Evolutionary conservation across 1,140 invertebrate genomes (phyloP), one percentile per base, ranked within the genome.

Genomic region (Charaxes varanes): DNA sequence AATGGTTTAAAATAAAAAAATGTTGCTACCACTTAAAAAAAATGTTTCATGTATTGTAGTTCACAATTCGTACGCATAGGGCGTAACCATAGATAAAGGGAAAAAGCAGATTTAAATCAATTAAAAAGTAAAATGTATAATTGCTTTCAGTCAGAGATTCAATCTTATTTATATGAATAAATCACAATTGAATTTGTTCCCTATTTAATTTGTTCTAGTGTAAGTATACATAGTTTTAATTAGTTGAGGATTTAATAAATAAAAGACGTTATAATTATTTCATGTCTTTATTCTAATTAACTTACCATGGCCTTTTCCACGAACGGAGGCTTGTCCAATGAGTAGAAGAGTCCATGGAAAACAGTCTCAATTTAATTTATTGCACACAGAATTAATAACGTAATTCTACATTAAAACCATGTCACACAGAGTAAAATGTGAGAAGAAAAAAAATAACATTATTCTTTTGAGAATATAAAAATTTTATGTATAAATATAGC

Each of bases 251-350:
- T 27, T 19, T 12, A 13, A 15, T 14, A 65, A 76, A 73, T 74
- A 69, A 80, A 73, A 74, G 13, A 63, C 13, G 13, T 49, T 37
- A 44, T 42, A 48, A 46, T 56, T 59, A 43, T 41, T 37, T 38
- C 32, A 51, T 53, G 38, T 45, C 71, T 79, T 77, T 79, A 74
- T 74, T 79, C 57, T 57, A 71, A 46, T 70, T 47, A 61, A 81
- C 77, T 81, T 73, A 76, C 77, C 77, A 81, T 73, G 77, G 74
- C 64, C 70, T 70, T 73, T 74, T 79, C 74, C 72, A 79, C 58
- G 52, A 52, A 53, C 60, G 58, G 51, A 53, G 49, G 59, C 69
- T 78, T 65, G 62, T 50, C 56, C 67, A 58, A 37, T 57, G 58
- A 60, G 55, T 71, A 74, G 68, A 77, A 70, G 60, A 77, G 67